Percentiles rank a stretch among this genome's conserved stretches.
Conservation (phyloP, 2,888 invertebrate species). For the Dascillus cervinus region DNA sequence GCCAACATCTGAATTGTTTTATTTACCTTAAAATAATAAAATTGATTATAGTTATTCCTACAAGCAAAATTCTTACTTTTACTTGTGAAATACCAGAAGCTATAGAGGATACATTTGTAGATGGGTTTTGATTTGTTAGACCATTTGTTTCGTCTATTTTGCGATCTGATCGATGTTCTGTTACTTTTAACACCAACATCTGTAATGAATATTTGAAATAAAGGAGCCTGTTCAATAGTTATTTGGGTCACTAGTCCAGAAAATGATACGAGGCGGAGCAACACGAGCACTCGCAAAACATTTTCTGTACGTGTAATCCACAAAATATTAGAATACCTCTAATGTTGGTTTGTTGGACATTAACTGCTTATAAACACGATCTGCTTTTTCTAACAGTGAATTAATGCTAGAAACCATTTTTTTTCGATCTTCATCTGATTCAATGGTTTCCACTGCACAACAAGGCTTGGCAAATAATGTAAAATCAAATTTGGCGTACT, state of each 20-base stretch:
- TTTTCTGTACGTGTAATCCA: not conserved
- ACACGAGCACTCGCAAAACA: too few relatives aligned
- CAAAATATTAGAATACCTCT: constrained; percentile 49
- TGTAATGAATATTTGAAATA: constrained; percentile 25
- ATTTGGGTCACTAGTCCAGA: too few relatives aligned
- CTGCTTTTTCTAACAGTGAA: constrained; percentile 85
- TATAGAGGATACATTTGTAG: constrained; percentile 20
- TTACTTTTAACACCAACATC: constrained; percentile 76
- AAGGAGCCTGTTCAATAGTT: not conserved
- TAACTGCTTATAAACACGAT: constrained; percentile 85
- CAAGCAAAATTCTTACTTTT: constrained; percentile 37
- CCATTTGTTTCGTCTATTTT: constrained; percentile 44
- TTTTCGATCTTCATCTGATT: constrained; percentile 92
- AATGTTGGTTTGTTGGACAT: constrained; percentile 84
- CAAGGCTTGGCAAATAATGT: constrained; percentile 84
- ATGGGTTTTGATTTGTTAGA: constrained; percentile 21
- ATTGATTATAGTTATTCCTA: not conserved
- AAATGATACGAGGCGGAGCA: too few relatives aligned
- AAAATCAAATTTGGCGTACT: constrained; percentile 98
- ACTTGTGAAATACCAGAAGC: constrained; percentile 39
- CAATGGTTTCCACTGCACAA: constrained; percentile 95
- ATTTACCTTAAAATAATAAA: constrained; percentile 53
- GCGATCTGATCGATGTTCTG: constrained; percentile 75
- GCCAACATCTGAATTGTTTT: constrained; percentile 89
- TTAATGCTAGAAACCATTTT: constrained; percentile 92